These are phyloP conservation scores for Carassius gibelio DNA, from an alignment of 2,113 vertebrate genomes.

Conservation along the genomic window DNA sequence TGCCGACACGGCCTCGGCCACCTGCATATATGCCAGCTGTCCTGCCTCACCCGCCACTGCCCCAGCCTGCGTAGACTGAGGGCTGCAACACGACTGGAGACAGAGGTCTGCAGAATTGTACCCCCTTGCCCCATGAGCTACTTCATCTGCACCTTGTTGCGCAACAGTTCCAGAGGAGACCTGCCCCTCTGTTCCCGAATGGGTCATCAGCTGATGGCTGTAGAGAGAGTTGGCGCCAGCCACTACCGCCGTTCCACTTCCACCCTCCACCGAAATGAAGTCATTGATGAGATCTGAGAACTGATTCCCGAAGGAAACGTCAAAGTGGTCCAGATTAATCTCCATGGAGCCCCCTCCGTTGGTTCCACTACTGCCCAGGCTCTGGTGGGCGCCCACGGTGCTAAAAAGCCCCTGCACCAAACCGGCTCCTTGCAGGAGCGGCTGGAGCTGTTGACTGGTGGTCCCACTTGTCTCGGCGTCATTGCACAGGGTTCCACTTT, in stretches of 20 bases:
- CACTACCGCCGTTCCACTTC: slow-evolving; percentile 65
- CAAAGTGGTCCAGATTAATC: slow-evolving; percentile 97
- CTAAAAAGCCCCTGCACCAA: slow-evolving; percentile 92
- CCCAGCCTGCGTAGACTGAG: slow-evolving; percentile 73
- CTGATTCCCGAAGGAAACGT: slow-evolving; percentile 97
- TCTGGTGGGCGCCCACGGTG: slow-evolving; percentile 82
- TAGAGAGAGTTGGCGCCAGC: slow-evolving; percentile 72
- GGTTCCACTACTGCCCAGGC: slow-evolving; percentile 74
- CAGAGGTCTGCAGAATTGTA: slow-evolving; percentile 85
- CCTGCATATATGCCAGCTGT: slow-evolving; percentile 86
- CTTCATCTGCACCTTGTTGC: slow-evolving; percentile 75
- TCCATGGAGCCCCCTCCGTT: slow-evolving; percentile 78
- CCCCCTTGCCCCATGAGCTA: slow-evolving; percentile 72
- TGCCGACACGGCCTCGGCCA: slow-evolving; percentile 84
- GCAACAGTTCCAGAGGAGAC: slow-evolving; percentile 66
- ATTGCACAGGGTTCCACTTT: slow-evolving; percentile 75
- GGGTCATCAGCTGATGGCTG: slow-evolving; percentile 82
- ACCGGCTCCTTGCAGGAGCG: slow-evolving; percentile 79
- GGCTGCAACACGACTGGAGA: slow-evolving; percentile 84
- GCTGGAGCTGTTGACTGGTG: slow-evolving; percentile 67
- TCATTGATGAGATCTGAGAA: slow-evolving; percentile 99
- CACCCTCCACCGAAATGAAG: slow-evolving; percentile 96
- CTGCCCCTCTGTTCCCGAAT: slow-evolving; percentile 76
- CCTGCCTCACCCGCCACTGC: slow-evolving; percentile 73
- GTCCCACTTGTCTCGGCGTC: slow-evolving; percentile 77